These are phyloP conservation scores for Scaptodrosophila latifasciaeformis DNA, from an alignment of 2,888 invertebrate species.

Conservation along the genomic window DNA sequence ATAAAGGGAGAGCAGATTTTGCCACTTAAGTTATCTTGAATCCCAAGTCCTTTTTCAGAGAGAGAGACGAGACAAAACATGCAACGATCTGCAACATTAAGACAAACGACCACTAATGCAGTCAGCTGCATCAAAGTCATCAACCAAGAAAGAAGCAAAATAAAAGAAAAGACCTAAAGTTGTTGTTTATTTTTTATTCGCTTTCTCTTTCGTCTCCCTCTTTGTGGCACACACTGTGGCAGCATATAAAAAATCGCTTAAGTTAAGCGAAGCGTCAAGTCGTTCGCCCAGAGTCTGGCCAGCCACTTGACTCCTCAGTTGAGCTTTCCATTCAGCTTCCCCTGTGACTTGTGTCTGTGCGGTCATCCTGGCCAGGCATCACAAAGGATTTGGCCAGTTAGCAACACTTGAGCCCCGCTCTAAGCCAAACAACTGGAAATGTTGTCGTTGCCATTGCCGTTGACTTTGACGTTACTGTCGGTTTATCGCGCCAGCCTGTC, in stretches of 20 bases:
- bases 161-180: neutral
- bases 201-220: neutral
- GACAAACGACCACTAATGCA: neutral
- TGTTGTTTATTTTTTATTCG: neutral
- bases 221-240: conserved; percentile 3
- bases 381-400: conserved; percentile 67
- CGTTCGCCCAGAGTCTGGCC: conserved; percentile 42
- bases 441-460: conserved; percentile 64
- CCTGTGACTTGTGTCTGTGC: neutral
- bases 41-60: too few species aligned
- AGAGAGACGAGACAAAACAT: too few species aligned
- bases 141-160: neutral
- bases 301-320: conserved; percentile 39
- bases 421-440: conserved; percentile 32
- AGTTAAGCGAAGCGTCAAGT: conserved; percentile 69
- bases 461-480: too few species aligned
- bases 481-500: conserved; percentile 65
- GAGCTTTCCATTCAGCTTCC: conserved; percentile 22
- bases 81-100: neutral
- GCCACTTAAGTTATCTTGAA: too few species aligned
- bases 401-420: conserved; percentile 28
- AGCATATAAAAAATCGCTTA: conserved; percentile 65
- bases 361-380: conserved; percentile 3
- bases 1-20: too few species aligned
- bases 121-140: neutral